These are phyloP conservation scores for Pseudomugil gertrudae DNA, from an alignment of 2,797 vertebrate genomes.

Conservation along the genomic window DNA sequence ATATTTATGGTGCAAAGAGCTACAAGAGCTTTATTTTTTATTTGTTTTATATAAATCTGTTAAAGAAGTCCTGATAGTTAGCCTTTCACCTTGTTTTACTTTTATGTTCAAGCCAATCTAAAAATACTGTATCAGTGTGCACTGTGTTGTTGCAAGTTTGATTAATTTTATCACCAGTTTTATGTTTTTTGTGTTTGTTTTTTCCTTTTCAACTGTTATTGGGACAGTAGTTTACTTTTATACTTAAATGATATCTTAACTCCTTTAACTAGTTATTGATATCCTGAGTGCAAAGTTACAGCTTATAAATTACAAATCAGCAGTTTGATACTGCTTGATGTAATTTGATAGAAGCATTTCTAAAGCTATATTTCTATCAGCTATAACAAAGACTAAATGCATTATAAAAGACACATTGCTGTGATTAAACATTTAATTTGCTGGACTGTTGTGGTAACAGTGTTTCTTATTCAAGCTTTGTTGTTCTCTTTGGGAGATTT, in stretches of 20 bases:
- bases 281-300: constrained; percentile 23
- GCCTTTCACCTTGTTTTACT: constrained; percentile 15
- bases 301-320: constrained; percentile 36
- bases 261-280: constrained; percentile 20
- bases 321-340: constrained; percentile 78
- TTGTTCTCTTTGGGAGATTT: constrained; percentile 51
- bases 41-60: constrained; percentile 49
- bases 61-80: constrained; percentile 4
- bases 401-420: constrained; percentile 63
- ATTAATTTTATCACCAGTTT: constrained; percentile 12
- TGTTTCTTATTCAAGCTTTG: constrained; percentile 35
- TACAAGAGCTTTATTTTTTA: constrained; percentile 56
- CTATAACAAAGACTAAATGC: constrained; percentile 47
- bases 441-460: constrained; percentile 5
- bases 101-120: constrained; percentile 20
- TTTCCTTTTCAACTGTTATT: constrained; percentile 9
- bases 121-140: constrained; percentile 44
- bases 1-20: constrained; percentile 78
- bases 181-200: constrained; percentile 4
- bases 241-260: constrained; percentile 11
- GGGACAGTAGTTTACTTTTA: not conserved
- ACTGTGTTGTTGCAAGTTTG: constrained; percentile 42
- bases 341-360: constrained; percentile 48
- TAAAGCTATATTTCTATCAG: constrained; percentile 40
- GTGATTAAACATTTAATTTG: constrained; percentile 37